Percentiles rank a stretch among this genome's conserved stretches.
These are phyloP conservation scores for Diplolepis rosae DNA, from an alignment of 2,888 invertebrate genomes.

Conservation along the genomic window DNA sequence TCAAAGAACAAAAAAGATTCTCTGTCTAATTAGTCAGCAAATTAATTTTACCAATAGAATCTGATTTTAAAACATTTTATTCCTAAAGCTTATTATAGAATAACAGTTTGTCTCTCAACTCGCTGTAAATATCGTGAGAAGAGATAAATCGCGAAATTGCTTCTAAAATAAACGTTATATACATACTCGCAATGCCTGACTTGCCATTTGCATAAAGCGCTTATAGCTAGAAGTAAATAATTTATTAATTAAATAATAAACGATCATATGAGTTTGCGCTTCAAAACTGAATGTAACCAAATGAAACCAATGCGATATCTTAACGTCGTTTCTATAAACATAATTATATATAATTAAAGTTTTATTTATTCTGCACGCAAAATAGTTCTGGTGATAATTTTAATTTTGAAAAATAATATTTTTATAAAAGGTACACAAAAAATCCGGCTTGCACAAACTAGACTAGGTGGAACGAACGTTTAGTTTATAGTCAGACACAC, in stretches of 20 bases:
- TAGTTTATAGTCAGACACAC: constrained; percentile 29
- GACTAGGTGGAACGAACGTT: constrained; percentile 35
- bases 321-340: constrained; percentile 24
- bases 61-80: neutral
- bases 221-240: constrained; percentile 22
- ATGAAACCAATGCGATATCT: constrained; percentile 31
- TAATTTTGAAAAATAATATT: constrained; percentile 27
- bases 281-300: constrained; percentile 27
- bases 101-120: too few relatives aligned
- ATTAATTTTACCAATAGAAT: neutral
- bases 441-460: constrained; percentile 38
- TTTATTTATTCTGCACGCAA: constrained; percentile 47
- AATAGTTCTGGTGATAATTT: constrained; percentile 36
- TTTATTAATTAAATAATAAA: constrained; percentile 25
- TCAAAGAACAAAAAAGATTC: constrained; percentile 34
- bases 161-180: constrained; percentile 37
- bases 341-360: constrained; percentile 32
- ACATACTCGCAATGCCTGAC: constrained; percentile 32
- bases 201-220: constrained; percentile 31
- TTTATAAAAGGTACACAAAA: constrained; percentile 15
- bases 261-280: constrained; percentile 30
- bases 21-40: neutral
- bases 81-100: neutral
- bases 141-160: constrained; percentile 37
- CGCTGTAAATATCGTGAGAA: constrained; percentile 48